Base-by-base conservation (phyloP, 1,140 invertebrate genomes). In the Lordiphosa stackelbergi region DNA sequence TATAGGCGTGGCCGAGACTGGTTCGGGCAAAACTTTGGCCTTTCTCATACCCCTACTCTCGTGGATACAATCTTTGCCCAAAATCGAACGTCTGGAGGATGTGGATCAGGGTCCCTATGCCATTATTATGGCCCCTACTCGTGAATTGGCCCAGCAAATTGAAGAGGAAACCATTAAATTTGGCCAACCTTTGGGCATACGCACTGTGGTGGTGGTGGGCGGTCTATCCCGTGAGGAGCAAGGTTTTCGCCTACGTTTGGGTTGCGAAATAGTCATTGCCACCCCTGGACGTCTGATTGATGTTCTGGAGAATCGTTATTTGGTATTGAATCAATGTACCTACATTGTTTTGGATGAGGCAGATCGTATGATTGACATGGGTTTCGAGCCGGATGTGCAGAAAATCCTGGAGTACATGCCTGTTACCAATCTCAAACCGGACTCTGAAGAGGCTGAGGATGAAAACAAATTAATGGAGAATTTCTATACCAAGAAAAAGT, bases 181-280 rank as follows among this genome's bases (percentile, higher is more conserved):
- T 90, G 98, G 97, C 16, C 92, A 95, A 69, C 95, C 95, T 3
- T 89, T 99, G 6, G 97, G 96, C 19, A 98, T 99, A 43, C 91
- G 97, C 53, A 99, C 97, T 24, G 98, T 99, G 0, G 96, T 99
- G 5, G 96, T 99, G 36, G 99, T 99, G 63, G 98, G 98, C 88
- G 98, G 98, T 89, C 89, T 99, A 1, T 98, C 97, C 0, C 91
- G 97, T 72, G 98, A 99, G 90, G 98, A 99, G 68, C 98, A 99
- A 91, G 98, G 98, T 58, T 98, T 99, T 85, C 93, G 97, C 73
- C 89, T 99, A 11, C 90, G 98, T 74, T 92, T 98, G 89, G 98
- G 98, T 41, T 99, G 98, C 89, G 98, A 99, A 94, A 99, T 99
- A 86, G 98, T 99, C n/a, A 99, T 99, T 87, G 98, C 98, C 19